Conservation (phyloP, 2,113 vertebrate genomes). For the Ploceus nigricollis region DNA sequence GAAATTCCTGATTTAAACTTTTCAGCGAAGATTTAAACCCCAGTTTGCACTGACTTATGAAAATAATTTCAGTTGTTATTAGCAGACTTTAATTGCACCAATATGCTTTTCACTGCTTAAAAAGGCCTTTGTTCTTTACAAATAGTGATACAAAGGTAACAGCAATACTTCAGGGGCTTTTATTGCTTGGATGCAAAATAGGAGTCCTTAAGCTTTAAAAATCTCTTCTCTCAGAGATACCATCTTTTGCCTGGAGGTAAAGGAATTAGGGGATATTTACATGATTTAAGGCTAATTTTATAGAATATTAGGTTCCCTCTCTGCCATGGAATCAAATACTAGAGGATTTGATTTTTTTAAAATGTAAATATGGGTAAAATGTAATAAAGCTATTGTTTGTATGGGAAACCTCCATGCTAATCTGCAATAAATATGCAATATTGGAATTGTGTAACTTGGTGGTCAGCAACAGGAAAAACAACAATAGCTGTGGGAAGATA, state of each 20-base stretch:
- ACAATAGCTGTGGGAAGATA: neutral
- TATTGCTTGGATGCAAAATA: slow-evolving; percentile 57
- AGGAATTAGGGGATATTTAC: slow-evolving; percentile 65
- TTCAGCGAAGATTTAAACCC: slow-evolving; percentile 47
- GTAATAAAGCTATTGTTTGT: slow-evolving; percentile 61
- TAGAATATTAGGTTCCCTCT: slow-evolving; percentile 58
- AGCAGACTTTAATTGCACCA: slow-evolving; percentile 58
- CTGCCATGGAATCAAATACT: slow-evolving; percentile 49
- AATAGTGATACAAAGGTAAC: slow-evolving; percentile 47
- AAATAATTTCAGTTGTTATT: slow-evolving; percentile 54
- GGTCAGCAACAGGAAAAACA: slow-evolving; percentile 35
- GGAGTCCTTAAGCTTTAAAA: slow-evolving; percentile 58
- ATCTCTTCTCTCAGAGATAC: slow-evolving; percentile 64
- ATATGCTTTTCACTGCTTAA: slow-evolving; percentile 50
- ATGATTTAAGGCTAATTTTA: slow-evolving; percentile 68
- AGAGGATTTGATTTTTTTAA: slow-evolving; percentile 5
- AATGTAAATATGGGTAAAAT: slow-evolving; percentile 51
- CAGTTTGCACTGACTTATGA: slow-evolving; percentile 47
- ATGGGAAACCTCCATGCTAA: slow-evolving; percentile 38
- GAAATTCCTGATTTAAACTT: slow-evolving; percentile 47
- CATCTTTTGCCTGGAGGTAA: slow-evolving; percentile 64
- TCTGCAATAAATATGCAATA: slow-evolving; percentile 49
- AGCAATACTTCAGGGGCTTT: slow-evolving; percentile 42
- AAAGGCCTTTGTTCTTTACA: slow-evolving; percentile 61
- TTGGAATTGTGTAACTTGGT: slow-evolving; percentile 27